phyloP scores from a whole-genome alignment of 2,113 vertebrate species.

The human region DNA sequence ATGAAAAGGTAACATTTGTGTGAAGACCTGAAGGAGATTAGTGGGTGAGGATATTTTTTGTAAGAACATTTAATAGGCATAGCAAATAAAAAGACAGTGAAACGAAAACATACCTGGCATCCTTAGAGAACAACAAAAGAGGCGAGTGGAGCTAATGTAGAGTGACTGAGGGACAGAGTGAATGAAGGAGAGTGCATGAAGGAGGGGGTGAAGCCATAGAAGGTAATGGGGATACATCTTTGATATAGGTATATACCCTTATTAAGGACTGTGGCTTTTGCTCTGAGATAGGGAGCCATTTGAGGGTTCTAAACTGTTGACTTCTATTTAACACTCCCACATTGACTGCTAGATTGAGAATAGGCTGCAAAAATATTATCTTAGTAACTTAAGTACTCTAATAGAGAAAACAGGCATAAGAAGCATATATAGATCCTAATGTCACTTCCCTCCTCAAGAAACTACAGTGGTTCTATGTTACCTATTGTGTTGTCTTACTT shows the following conservation, averaged over 20 bases:
- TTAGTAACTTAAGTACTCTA: background rate
- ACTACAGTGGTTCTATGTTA: background rate
- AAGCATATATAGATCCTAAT: background rate
- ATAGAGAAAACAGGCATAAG: background rate
- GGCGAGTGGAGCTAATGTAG: background rate
- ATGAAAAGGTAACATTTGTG: background rate
- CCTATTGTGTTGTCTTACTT: background rate
- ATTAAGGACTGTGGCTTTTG: background rate
- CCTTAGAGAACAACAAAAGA: background rate
- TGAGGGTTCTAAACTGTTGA: background rate
- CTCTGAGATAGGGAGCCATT: background rate
- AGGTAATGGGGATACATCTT: background rate
- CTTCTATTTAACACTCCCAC: background rate
- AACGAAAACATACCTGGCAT: background rate
- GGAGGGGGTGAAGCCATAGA: background rate
- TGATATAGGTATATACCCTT: background rate
- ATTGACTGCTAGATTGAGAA: background rate
- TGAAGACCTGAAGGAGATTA: background rate
- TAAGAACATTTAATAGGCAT: background rate
- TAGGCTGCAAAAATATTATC: background rate
- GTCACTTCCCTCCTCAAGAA: background rate
- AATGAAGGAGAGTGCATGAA: background rate
- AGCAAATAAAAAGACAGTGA: background rate
- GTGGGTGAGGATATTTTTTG: background rate
- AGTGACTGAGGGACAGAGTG: background rate